phyloP scores from a whole-genome alignment of 2,113 vertebrate genomes.

The Globicephala melas region DNA sequence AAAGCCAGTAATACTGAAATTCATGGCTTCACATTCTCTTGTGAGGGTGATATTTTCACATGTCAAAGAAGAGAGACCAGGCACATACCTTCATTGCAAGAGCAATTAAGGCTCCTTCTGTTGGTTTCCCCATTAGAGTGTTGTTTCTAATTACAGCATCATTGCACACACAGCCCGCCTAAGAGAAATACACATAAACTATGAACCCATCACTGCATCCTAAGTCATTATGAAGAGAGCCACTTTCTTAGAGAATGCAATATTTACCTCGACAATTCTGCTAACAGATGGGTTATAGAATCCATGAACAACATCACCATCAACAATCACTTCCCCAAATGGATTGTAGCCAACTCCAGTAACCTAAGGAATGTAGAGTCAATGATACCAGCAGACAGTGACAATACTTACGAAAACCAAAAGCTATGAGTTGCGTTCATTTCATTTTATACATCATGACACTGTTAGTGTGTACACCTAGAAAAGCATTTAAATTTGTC shows the following conservation, averaged over 20 bases:
- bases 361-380: constrained; percentile 84
- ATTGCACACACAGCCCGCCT: constrained; percentile 97
- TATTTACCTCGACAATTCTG: constrained; percentile 93
- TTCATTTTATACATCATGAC: not conserved
- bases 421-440: not conserved
- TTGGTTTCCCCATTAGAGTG: constrained; percentile 94
- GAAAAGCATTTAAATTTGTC: not conserved
- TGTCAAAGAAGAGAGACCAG: not conserved
- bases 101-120: constrained; percentile 95
- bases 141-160: constrained; percentile 95
- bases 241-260: not conserved
- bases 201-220: constrained; percentile 1
- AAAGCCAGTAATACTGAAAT: not conserved
- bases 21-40: not conserved
- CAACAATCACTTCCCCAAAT: constrained; percentile 91
- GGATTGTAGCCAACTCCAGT: constrained; percentile 97
- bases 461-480: not conserved
- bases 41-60: not conserved
- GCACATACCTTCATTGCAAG: constrained; percentile 95
- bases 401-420: not conserved
- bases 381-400: constrained; percentile 5
- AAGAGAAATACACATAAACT: constrained; percentile 30
- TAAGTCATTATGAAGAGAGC: not conserved
- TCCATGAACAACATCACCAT: constrained; percentile 93
- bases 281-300: constrained; percentile 91